A percentile compares a stretch with the other conserved stretches of the same genome.
Conservation (phyloP, 2,113 vertebrate genomes). For the Grantiella picta region DNA sequence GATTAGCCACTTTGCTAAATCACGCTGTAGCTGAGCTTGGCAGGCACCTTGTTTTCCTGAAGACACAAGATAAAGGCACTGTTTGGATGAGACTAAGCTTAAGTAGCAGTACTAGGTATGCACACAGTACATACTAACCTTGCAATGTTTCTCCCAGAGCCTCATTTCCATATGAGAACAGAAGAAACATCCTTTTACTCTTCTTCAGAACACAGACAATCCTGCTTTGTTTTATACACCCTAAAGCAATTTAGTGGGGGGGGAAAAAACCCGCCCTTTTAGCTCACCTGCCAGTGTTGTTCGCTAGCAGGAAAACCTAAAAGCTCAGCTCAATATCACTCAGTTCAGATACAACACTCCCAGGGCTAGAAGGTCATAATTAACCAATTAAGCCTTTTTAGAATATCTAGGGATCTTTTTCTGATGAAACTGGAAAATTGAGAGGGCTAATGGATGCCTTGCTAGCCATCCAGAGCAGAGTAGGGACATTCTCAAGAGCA, state of each 20-base stretch:
- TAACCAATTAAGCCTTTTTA: not conserved
- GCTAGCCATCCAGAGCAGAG: not conserved
- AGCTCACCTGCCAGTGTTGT: rapidly evolving
- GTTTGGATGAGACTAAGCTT: not conserved
- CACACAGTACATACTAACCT: not conserved
- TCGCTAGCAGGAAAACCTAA: not conserved
- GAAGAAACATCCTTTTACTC: not conserved
- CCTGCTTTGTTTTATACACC: not conserved
- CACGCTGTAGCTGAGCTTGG: not conserved
- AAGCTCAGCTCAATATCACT: not conserved
- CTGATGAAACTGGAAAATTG: not conserved
- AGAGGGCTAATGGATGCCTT: not conserved
- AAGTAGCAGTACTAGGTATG: not conserved
- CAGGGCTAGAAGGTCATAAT: not conserved
- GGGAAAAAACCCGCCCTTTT: not conserved
- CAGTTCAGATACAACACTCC: not conserved
- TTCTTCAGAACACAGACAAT: not conserved
- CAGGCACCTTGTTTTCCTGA: not conserved
- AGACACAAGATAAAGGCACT: not conserved
- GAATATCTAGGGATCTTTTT: not conserved
- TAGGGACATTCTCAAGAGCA: rapidly evolving
- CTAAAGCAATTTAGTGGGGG: not conserved
- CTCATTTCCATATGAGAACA: not conserved
- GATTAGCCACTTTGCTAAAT: not conserved
- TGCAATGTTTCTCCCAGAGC: not conserved